Evolutionary conservation across 2,797 vertebrate genomes (phyloP).

Genomic region (Malacoctenus gilli): DNA sequence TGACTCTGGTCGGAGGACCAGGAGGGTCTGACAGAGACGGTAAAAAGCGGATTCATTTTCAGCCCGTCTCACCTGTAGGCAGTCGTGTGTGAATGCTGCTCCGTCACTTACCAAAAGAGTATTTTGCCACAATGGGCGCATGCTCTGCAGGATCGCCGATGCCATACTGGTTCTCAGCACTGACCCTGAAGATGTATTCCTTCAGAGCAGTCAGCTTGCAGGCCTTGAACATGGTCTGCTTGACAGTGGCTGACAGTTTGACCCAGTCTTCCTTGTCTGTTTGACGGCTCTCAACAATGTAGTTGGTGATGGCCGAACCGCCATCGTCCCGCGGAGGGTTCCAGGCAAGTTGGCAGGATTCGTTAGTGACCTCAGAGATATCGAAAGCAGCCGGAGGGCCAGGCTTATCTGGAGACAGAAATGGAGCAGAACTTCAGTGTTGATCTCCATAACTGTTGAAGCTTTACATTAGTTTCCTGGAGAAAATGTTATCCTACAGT

Average conservation of each 20-base stretch:
- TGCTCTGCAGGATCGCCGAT: conserved; percentile 90
- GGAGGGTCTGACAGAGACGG: conserved; percentile 85
- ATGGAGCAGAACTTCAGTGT: neutral
- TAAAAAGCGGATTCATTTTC: neutral
- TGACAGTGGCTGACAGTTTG: conserved; percentile 95
- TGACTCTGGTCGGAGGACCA: conserved; percentile 90
- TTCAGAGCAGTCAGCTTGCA: conserved; percentile 89
- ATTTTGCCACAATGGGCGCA: conserved; percentile 92
- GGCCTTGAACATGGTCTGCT: conserved; percentile 93
- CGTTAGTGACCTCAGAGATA: conserved; percentile 93
- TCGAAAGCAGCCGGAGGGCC: conserved; percentile 98
- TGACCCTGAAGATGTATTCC: conserved; percentile 95
- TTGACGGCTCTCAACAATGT: conserved; percentile 90
- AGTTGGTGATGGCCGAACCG: conserved; percentile 94
- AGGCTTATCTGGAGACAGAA: conserved; percentile 88
- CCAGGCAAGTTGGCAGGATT: conserved; percentile 94
- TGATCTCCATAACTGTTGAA: too few relatives aligned
- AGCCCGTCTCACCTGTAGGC: neutral
- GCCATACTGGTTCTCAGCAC: conserved; percentile 98
- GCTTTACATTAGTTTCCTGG: too few relatives aligned
- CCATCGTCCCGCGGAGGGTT: conserved; percentile 97
- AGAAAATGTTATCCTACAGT: too few relatives aligned
- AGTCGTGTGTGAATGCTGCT: neutral
- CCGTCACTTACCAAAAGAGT: conserved; percentile 87
- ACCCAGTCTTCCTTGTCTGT: conserved; percentile 93